Base-by-base conservation (phyloP, 2,797 vertebrate species). In the Pitangus sulphuratus region DNA sequence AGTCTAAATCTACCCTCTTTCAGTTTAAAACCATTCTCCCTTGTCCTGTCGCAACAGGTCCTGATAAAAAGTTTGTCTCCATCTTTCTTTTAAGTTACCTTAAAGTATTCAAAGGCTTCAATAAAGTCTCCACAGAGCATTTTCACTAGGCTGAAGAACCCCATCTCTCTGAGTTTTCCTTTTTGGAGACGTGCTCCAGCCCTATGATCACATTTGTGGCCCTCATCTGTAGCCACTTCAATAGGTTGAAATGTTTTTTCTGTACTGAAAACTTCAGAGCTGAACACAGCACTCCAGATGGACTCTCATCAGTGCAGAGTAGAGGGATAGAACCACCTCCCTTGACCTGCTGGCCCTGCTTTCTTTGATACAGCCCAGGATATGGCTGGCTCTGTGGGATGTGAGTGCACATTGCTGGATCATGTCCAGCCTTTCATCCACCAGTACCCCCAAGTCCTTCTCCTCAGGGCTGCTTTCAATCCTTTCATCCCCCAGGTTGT, bases 281-380 rank as follows among this genome's bases (percentile, higher is more conserved):
- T 60, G 64, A 33, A 4, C 15, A 15, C 25, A 48, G 21, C 7
- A 7, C n/a, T 20, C 7, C 7, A 15, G 10, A 8, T 8, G 30
- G 18, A 25, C 20, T 48, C 35, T 48, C 31, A 9, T 0, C 0
- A 58, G 28, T 14, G 11, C 33, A 39, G 30, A 56, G 26, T 1
- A 33, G 9, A 6, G 22, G 11, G 20, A 6, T 3, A 13, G 8
- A 39, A 45, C n/a, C 40, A 15, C 13, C 13, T 56, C 21, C 25
- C 11, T 15, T 10, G 1, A 18, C 9, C 64, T 61, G 5, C 35
- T 81, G 81, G 7, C 24, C 26, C 20, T 0, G 0, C 5, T 80
- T 16, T 35, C 48, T 75, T 54, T 58, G 31, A 20, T 39, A 18
- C 7, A 8, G 5, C 12, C 20, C 57, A 54, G 17, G 35, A 13